A percentile compares a stretch with the other conserved stretches of the same genome.
phyloP scores from a whole-genome alignment of 2,888 invertebrate genomes.

The Sepioteuthis lessoniana region DNA sequence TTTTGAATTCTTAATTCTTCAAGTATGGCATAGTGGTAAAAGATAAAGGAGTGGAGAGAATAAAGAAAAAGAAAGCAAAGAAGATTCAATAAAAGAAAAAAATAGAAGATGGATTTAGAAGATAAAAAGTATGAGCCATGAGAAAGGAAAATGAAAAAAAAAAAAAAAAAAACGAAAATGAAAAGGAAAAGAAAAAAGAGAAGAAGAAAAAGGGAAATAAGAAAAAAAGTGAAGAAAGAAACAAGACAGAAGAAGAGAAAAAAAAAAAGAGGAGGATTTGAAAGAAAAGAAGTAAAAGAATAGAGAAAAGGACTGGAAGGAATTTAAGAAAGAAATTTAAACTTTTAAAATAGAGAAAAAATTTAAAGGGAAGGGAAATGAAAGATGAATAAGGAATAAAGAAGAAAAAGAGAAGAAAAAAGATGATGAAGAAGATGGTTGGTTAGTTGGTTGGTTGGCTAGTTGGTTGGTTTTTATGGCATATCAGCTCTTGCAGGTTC shows the following conservation, averaged over 20 bases:
- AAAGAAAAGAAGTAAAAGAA: background rate
- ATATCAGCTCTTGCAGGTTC: no score
- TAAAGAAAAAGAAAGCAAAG: background rate
- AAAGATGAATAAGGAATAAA: background rate
- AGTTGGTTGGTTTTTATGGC: no score
- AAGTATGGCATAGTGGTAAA: background rate
- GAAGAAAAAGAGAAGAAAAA: slow-evolving; percentile 36
- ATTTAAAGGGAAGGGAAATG: background rate
- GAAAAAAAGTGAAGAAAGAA: background rate
- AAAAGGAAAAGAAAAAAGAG: background rate
- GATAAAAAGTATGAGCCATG: background rate
- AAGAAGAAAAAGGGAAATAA: background rate
- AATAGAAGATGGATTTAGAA: background rate
- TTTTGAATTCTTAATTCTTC: background rate
- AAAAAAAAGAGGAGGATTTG: no score
- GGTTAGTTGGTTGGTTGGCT: no score
- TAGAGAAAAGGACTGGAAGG: background rate
- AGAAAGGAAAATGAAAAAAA: background rate
- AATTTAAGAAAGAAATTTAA: no score
- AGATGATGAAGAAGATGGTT: slow-evolving; percentile 25
- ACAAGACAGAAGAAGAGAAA: background rate
- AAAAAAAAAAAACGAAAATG: background rate
- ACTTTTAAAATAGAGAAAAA: background rate
- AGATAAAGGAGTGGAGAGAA: background rate
- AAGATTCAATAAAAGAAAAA: background rate